A percentile compares a stretch with the other conserved stretches of the same genome.
phyloP scores from a whole-genome alignment of 2,888 invertebrate species.

The Agrotis clavis region DNA sequence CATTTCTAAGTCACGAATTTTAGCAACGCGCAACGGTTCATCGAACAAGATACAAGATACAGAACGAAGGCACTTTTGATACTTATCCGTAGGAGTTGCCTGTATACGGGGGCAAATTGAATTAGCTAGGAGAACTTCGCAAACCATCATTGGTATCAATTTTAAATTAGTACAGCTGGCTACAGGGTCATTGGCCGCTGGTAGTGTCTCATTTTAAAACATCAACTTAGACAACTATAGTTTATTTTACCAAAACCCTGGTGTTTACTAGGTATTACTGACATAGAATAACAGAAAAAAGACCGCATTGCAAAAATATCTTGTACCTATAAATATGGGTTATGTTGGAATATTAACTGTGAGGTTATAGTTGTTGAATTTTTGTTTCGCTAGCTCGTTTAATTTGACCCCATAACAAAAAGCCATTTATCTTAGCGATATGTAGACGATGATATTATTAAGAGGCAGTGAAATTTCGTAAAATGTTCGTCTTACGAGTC shows the following conservation, averaged over 20 bases:
- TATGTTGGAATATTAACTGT: no score
- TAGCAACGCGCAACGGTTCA: no score
- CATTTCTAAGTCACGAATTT: constrained; percentile 34
- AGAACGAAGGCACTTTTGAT: constrained; percentile 1
- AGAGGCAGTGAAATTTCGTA: not conserved
- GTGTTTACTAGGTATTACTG: no score
- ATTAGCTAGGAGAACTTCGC: not conserved
- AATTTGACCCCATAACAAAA: not conserved
- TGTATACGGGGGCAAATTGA: not conserved
- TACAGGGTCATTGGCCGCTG: not conserved
- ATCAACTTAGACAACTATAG: no score
- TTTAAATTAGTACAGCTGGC: not conserved
- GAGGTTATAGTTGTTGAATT: not conserved
- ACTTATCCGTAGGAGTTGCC: not conserved
- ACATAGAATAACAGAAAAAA: not conserved
- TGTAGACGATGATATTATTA: constrained; percentile 28
- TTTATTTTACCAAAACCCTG: no score
- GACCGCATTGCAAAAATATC: no score
- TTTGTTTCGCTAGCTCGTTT: not conserved
- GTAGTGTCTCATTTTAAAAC: not conserved
- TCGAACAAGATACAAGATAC: not conserved
- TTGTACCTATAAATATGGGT: no score
- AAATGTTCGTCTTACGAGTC: not conserved
- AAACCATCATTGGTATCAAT: not conserved
- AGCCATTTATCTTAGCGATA: constrained; percentile 6